Evolutionary conservation across 2,888 invertebrate genomes (phyloP).

Genomic region (Patella pellucida): DNA sequence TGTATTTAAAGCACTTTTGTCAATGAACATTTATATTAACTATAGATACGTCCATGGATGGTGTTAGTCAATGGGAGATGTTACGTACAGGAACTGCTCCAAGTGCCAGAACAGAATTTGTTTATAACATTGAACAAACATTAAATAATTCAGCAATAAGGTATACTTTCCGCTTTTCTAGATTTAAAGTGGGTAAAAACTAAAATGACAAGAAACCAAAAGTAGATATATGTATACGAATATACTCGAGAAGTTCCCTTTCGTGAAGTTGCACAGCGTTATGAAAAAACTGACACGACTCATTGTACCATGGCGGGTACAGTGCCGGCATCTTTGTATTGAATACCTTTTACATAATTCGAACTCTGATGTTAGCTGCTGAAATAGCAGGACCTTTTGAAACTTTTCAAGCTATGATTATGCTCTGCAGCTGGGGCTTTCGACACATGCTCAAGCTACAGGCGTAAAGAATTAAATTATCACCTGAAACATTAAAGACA

Average conservation of each 20-base stretch:
- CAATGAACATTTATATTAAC: too few species aligned
- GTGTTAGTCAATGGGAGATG: constrained; percentile 47
- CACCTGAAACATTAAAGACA: too few species aligned
- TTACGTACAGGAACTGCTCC: constrained; percentile 34
- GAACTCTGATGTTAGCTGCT: too few species aligned
- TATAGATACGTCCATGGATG: constrained; percentile 45
- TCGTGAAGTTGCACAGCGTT: background rate
- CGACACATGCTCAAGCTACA: too few species aligned
- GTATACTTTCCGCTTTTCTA: constrained; percentile 12
- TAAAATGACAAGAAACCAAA: background rate
- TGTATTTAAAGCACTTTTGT: background rate
- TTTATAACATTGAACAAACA: constrained; percentile 52
- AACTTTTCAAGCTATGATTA: too few species aligned
- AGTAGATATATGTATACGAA: background rate
- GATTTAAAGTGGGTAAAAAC: background rate
- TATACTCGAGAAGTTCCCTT: background rate
- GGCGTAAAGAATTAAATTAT: too few species aligned
- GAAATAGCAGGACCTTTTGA: too few species aligned
- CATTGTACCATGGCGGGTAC: too few species aligned
- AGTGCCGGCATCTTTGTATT: too few species aligned
- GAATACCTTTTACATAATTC: too few species aligned
- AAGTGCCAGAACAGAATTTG: constrained; percentile 46
- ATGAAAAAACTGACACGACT: too few species aligned
- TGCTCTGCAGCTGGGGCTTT: too few species aligned
- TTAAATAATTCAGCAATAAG: constrained; percentile 43